Evolutionary conservation across 2,888 invertebrate genomes (phyloP).

Genomic region (Mayetiola destructor): DNA sequence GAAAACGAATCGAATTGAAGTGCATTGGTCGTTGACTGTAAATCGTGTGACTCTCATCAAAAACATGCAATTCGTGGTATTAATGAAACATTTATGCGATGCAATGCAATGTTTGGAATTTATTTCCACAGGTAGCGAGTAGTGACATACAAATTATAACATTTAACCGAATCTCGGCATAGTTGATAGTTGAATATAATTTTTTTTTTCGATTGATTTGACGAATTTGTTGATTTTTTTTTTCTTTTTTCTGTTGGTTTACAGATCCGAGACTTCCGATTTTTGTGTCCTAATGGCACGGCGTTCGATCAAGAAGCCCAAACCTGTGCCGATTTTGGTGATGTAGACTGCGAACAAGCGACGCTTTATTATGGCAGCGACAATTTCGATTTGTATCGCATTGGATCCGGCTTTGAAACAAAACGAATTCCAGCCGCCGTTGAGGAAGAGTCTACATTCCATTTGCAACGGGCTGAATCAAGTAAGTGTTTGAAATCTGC

Average conservation of each 20-base stretch:
- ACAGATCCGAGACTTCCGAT: conserved; percentile 64
- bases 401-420: conserved; percentile 60
- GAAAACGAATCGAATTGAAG: no score
- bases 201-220: neutral
- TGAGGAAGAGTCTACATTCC: conserved; percentile 58
- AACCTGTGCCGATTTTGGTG: conserved; percentile 83
- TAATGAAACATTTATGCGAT: no score
- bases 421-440: conserved; percentile 44
- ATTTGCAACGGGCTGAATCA: conserved; percentile 57
- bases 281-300: conserved; percentile 79
- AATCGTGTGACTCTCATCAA: no score
- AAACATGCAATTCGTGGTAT: no score
- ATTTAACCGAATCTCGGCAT: no score
- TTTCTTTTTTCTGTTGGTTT: no score
- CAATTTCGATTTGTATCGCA: conserved; percentile 72
- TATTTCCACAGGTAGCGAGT: no score
- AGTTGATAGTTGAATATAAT: neutral
- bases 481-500: conserved; percentile 33
- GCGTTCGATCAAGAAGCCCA: conserved; percentile 85
- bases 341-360: conserved; percentile 72
- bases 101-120: no score
- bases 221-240: no score
- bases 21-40: no score
- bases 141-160: no score
- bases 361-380: conserved; percentile 67